Evolutionary conservation across 2,797 vertebrate genomes (phyloP).

Genomic region (Pseudomugil tenellus): DNA sequence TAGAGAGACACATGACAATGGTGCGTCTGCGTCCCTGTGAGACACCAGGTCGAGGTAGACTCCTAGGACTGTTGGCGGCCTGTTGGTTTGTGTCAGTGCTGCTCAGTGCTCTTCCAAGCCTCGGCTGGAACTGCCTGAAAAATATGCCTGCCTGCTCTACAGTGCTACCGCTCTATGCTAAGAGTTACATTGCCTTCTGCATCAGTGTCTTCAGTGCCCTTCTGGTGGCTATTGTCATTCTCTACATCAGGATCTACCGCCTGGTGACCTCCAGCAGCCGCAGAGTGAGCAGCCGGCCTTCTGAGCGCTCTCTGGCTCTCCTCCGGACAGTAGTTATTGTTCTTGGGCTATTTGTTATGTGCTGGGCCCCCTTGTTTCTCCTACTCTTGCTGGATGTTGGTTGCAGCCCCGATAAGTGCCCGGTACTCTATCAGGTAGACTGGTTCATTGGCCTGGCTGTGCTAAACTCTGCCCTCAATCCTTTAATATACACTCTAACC

Average conservation of each 20-base stretch:
- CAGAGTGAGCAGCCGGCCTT: slow-evolving; percentile 80
- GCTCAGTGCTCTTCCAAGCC: slow-evolving; percentile 80
- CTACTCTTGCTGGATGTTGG: slow-evolving; percentile 84
- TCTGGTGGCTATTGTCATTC: slow-evolving; percentile 81
- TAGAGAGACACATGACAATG: slow-evolving; percentile 87
- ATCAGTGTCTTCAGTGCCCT: slow-evolving; percentile 82
- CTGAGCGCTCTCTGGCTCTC: slow-evolving; percentile 82
- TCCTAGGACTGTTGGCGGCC: slow-evolving; percentile 78
- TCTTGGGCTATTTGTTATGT: slow-evolving; percentile 82
- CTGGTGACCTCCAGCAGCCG: slow-evolving; percentile 83
- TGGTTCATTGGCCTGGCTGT: slow-evolving; percentile 86
- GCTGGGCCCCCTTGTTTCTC: slow-evolving; percentile 85
- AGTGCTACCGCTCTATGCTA: slow-evolving; percentile 82
- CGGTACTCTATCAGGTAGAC: slow-evolving; percentile 81
- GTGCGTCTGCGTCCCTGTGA: slow-evolving; percentile 82
- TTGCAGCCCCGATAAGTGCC: slow-evolving; percentile 76
- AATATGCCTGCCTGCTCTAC: slow-evolving; percentile 77
- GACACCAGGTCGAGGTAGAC: slow-evolving; percentile 77
- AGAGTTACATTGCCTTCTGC: slow-evolving; percentile 85
- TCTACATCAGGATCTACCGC: slow-evolving; percentile 85
- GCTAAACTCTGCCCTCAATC: slow-evolving; percentile 86
- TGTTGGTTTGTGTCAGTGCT: slow-evolving; percentile 84
- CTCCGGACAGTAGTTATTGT: slow-evolving; percentile 85
- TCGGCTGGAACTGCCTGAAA: slow-evolving; percentile 85
- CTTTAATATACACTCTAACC: slow-evolving; percentile 85